Conservation (phyloP, 2,113 vertebrate genomes). For the Phrynosoma blainvillii region DNA sequence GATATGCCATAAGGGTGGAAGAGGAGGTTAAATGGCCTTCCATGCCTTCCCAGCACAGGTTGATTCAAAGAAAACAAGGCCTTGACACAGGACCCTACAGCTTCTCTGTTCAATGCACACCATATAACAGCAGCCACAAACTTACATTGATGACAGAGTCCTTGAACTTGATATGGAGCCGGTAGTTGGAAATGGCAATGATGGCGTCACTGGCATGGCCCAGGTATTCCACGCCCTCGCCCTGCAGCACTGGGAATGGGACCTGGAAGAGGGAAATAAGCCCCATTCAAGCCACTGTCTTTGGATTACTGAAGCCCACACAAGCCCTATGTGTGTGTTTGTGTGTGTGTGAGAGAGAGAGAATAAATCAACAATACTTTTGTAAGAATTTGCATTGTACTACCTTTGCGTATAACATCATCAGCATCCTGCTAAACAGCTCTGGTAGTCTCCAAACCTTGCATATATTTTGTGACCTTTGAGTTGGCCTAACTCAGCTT, state of each 20-base stretch:
- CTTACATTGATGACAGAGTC: constrained; percentile 98
- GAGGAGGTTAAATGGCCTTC: not conserved
- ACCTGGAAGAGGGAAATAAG: constrained; percentile 78
- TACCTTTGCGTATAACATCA: too few species aligned
- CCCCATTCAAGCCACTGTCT: not conserved
- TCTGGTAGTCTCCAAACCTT: too few species aligned
- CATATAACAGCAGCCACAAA: not conserved
- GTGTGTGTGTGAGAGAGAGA: too few species aligned
- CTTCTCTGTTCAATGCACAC: not conserved
- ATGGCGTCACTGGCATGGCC: constrained; percentile 92
- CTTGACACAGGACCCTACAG: not conserved
- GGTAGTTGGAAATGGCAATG: constrained; percentile 98
- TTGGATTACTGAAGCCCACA: not conserved
- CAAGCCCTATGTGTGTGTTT: too few species aligned
- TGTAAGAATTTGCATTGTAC: too few species aligned
- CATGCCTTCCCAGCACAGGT: too few species aligned
- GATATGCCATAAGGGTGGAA: not conserved
- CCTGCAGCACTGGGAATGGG: constrained; percentile 95
- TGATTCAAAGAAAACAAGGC: too few species aligned
- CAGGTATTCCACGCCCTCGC: constrained; percentile 96
- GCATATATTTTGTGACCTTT: too few species aligned
- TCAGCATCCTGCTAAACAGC: too few species aligned
- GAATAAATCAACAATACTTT: not conserved
- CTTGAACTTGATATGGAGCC: constrained; percentile 98
- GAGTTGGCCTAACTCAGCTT: too few species aligned